These are phyloP conservation scores for Drosophila neonasuta DNA, from an alignment of 2,888 invertebrate species.

Conservation along the genomic window DNA sequence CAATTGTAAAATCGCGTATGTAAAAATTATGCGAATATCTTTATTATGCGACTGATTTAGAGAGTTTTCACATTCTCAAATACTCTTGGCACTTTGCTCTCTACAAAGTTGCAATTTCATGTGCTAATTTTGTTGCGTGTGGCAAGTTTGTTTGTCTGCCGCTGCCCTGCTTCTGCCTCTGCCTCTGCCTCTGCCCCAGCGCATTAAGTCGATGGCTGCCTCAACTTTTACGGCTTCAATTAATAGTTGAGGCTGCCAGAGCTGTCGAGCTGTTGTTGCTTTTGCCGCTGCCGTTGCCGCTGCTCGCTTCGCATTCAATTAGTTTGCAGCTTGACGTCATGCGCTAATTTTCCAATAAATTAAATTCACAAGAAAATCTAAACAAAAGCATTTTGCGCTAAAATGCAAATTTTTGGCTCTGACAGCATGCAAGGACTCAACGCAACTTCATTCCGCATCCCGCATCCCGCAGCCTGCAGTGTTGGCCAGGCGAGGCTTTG, in stretches of 20 bases:
- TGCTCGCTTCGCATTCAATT: conserved; percentile 63
- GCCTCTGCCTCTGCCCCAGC: conserved; percentile 6
- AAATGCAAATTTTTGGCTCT: conserved; percentile 73
- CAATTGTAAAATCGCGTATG: conserved; percentile 38
- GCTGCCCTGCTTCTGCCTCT: not conserved
- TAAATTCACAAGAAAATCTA: conserved; percentile 74
- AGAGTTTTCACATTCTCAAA: conserved; percentile 13
- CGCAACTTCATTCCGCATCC: conserved; percentile 6
- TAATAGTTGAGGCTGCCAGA: conserved; percentile 57
- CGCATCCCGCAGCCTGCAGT: not conserved
- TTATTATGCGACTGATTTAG: conserved; percentile 32
- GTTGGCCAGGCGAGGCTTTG: conserved; percentile 57
- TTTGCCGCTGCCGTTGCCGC: conserved; percentile 9
- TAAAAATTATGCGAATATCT: conserved; percentile 58
- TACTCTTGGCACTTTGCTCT: conserved; percentile 11
- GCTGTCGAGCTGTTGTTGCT: conserved; percentile 25
- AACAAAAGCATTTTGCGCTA: conserved; percentile 72
- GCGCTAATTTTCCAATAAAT: conserved; percentile 78
- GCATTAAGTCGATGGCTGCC: conserved; percentile 12
- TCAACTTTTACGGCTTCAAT: conserved; percentile 56
- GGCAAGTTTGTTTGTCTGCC: conserved; percentile 52
- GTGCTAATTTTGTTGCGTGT: conserved; percentile 61
- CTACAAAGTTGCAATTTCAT: conserved; percentile 47
- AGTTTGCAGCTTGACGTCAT: conserved; percentile 66
- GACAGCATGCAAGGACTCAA: conserved; percentile 33